phyloP scores from a whole-genome alignment of 2,113 vertebrate genomes.

The Struthio camelus region DNA sequence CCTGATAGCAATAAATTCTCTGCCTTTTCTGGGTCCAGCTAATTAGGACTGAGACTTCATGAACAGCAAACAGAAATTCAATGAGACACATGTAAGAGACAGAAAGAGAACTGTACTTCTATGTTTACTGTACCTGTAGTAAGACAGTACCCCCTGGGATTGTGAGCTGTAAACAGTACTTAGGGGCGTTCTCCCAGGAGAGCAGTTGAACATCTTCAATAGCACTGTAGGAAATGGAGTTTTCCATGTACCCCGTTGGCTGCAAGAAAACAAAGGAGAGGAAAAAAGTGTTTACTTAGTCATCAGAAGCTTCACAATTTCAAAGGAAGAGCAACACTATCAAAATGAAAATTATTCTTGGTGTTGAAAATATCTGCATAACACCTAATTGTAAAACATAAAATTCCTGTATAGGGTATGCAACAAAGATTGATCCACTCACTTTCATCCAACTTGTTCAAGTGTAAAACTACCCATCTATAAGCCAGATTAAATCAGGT shows the following conservation, averaged over 20 bases:
- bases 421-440: not conserved
- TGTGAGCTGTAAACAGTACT: conserved; percentile 99
- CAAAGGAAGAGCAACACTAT: not conserved
- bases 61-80: not conserved
- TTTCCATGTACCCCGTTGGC: conserved; percentile 99
- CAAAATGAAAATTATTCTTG: not conserved
- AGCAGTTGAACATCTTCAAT: conserved; percentile 98
- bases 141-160: conserved; percentile 94
- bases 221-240: conserved; percentile 94
- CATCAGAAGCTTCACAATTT: not conserved
- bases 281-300: not conserved
- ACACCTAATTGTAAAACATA: not conserved
- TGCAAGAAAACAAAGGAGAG: conserved; percentile 70
- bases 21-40: not conserved
- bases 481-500: not conserved
- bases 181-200: conserved; percentile 99
- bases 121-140: conserved; percentile 87
- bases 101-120: not conserved
- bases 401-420: not conserved
- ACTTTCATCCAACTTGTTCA: not conserved
- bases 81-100: not conserved
- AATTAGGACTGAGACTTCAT: not conserved
- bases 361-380: not conserved
- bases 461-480: not conserved
- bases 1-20: not conserved